A percentile compares a stretch with the other conserved stretches of the same genome.
phyloP scores from a whole-genome alignment of 2,113 vertebrate genomes.

The Notarius quadriscutis region DNA sequence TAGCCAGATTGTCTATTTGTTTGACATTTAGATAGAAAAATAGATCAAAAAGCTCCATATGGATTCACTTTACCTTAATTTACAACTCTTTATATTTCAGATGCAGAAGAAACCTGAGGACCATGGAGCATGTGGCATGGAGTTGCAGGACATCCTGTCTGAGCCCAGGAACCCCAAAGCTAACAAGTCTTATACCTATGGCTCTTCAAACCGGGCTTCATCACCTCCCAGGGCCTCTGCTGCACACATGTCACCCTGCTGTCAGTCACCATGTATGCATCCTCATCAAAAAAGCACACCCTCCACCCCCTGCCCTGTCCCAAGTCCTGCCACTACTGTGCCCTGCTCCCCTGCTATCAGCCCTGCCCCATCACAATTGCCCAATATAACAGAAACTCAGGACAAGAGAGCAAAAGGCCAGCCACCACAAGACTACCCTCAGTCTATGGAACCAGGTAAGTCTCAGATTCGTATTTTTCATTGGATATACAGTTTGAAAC shows the following conservation, averaged over 20 bases:
- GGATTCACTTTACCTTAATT: conserved; percentile 1
- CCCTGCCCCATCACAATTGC: conserved; percentile 76
- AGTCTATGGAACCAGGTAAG: conserved; percentile 85
- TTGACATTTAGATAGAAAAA: not conserved
- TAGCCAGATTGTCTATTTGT: conserved; percentile 32
- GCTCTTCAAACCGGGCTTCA: conserved; percentile 72
- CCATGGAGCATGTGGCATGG: conserved; percentile 63
- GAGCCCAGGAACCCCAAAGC: conserved; percentile 83
- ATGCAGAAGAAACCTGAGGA: conserved; percentile 84
- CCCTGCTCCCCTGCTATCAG: conserved; percentile 81
- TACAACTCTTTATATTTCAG: conserved; percentile 49
- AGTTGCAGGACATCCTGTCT: conserved; percentile 78
- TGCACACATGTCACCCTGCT: conserved; percentile 85
- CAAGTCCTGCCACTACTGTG: conserved; percentile 71
- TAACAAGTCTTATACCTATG: conserved; percentile 88
- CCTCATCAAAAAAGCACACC: conserved; percentile 80
- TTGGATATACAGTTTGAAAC: not conserved
- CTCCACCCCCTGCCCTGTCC: conserved; percentile 84
- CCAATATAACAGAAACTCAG: conserved; percentile 75
- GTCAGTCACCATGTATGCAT: conserved; percentile 81
- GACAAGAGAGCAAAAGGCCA: conserved; percentile 79
- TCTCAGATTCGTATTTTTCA: not conserved
- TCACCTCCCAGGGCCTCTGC: conserved; percentile 71
- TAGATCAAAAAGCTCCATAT: conserved; percentile 9
- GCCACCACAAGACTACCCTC: conserved; percentile 76